Evolutionary conservation across 53 echinoderm and acorn worm genomes (phyloP), one percentile per base, ranked within the genome.

Genomic region (Glandiceps talaboti): DNA sequence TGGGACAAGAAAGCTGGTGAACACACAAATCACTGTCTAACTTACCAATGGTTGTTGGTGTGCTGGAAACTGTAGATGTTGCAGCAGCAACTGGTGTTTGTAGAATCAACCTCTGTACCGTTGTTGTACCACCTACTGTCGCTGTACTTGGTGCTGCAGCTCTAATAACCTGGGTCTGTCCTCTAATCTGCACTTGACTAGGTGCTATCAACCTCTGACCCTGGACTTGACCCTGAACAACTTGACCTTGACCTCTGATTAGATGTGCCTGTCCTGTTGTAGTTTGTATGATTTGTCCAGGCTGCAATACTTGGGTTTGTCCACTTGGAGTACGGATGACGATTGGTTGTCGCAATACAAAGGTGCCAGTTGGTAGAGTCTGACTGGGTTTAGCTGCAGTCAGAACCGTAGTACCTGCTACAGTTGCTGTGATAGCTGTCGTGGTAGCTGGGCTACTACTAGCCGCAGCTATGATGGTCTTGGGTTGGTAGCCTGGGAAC

Each of bases 191-290:
- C 20, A 45, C 20, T 45, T 45, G 64, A 20, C 64, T 45, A 45
- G 64, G 64, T 6, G 64, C 64, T 12, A 45, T 45, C 64, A 45
- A 20, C 64, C 64, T 6, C 64, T 45, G 64, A 45, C 64, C 64
- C 64, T 45, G 64, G 20, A 45, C 64, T 45, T 45, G 64, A 45
- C 64, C 99, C 83, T 91, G 89, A 32, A 93, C 87, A 1, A 89
- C 91, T 85, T 99, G 99, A 27, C 93, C 99, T 84, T 99, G 99
- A 84, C 87, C 91, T 28, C 90, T 91, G 78, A 94, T 93, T 30
- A 99, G 91, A 31, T 99, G 99, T 14, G 99, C 99, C 74, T 99
- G 99, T 74, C 99, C 99, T 31, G 64, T 45, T 45, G 64, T 45
- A 6, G 64, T 45, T 20, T 45, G 64, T 45, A 45, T 45, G 64